Evolutionary conservation across 2,888 invertebrate genomes (phyloP).

Genomic region (Pandemis corylana): DNA sequence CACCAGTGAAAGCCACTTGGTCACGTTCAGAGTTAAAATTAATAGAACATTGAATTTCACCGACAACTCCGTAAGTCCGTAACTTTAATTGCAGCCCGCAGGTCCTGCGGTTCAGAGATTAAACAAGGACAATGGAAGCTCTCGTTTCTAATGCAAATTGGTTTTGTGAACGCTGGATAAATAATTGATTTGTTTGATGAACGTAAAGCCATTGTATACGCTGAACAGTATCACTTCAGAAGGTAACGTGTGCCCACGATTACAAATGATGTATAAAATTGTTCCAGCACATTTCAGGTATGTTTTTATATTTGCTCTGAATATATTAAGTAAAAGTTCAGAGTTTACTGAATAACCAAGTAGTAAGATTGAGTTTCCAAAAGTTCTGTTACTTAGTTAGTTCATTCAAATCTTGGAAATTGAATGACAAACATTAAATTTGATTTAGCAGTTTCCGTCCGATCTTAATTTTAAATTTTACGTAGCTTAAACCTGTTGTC

Average conservation of each 20-base stretch:
- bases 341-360: neutral
- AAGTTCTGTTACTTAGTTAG: neutral
- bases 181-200: slow-evolving; percentile 36
- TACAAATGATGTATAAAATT: neutral
- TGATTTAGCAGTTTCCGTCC: neutral
- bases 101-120: slow-evolving; percentile 29
- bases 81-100: slow-evolving; percentile 34
- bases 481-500: neutral
- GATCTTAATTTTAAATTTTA: neutral
- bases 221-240: slow-evolving; percentile 8
- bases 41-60: slow-evolving; percentile 16
- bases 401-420: neutral
- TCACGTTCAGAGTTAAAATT: slow-evolving; percentile 1
- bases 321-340: neutral
- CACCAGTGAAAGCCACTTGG: neutral
- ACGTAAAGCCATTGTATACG: slow-evolving; percentile 4
- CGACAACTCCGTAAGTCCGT: slow-evolving; percentile 8
- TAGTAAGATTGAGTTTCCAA: neutral
- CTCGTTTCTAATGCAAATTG: slow-evolving; percentile 37
- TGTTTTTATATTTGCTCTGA: neutral
- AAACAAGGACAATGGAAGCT: slow-evolving; percentile 34
- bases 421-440: neutral
- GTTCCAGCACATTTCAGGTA: neutral
- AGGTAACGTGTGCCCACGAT: neutral
- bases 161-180: slow-evolving; percentile 36